phyloP scores from a whole-genome alignment of 2,113 vertebrate genomes.

The Porphyrio hochstetteri region DNA sequence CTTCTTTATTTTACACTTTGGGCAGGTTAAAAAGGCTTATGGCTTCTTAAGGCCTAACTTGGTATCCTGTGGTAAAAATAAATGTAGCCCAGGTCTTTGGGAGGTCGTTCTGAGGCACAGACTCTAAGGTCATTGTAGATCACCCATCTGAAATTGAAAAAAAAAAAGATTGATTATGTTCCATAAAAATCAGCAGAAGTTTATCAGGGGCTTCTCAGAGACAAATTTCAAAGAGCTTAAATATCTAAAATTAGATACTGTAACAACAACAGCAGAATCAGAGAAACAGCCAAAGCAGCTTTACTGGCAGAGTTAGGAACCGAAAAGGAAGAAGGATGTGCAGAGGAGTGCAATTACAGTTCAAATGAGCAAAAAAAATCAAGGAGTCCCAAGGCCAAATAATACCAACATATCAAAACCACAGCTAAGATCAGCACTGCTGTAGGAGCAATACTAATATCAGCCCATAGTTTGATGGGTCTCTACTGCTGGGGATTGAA shows the following conservation, averaged over 20 bases:
- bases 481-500: neutral
- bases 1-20: slow-evolving; percentile 28
- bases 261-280: neutral
- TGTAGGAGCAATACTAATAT: neutral
- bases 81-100: slow-evolving; percentile 97
- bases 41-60: slow-evolving; percentile 83
- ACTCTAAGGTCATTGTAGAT: slow-evolving; percentile 99
- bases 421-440: neutral
- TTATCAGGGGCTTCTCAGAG: neutral
- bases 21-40: slow-evolving; percentile 76
- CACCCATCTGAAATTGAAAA: slow-evolving; percentile 86
- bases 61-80: slow-evolving; percentile 97
- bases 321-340: neutral
- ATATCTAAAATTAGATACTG: neutral
- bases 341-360: neutral
- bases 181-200: neutral
- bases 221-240: neutral
- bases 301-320: neutral
- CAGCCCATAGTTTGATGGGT: neutral
- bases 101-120: slow-evolving; percentile 95
- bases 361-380: neutral
- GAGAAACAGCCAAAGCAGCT: neutral
- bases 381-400: neutral
- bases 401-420: neutral
- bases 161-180: slow-evolving; percentile 46